phyloP scores from a whole-genome alignment of 2,888 invertebrate genomes.

The Aphodius granarius region DNA sequence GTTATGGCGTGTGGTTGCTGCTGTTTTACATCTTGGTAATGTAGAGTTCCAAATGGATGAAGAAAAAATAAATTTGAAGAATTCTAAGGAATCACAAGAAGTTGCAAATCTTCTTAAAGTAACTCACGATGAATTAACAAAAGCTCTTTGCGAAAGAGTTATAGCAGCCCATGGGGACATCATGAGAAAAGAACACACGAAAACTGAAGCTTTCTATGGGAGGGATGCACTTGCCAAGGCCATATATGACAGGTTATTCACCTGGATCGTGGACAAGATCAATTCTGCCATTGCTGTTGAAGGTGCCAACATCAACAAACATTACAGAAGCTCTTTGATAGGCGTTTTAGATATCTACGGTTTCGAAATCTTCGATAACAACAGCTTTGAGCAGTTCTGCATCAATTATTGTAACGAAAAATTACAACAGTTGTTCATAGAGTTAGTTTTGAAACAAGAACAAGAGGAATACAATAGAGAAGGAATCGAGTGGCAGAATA shows the following conservation, averaged over 20 bases:
- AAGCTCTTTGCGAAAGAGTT: conserved; percentile 82
- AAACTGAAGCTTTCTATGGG: conserved; percentile 83
- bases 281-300: conserved; percentile 89
- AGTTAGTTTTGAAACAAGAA: conserved; percentile 95
- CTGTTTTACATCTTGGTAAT: conserved; percentile 80
- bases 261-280: conserved; percentile 90
- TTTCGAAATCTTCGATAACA: conserved; percentile 96
- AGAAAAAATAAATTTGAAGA: conserved; percentile 64
- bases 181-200: conserved; percentile 87
- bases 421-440: conserved; percentile 96
- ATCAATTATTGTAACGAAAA: conserved; percentile 99
- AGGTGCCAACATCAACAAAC: conserved; percentile 53
- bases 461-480: conserved; percentile 96
- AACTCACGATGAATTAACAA: conserved; percentile 66
- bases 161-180: conserved; percentile 93
- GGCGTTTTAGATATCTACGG: conserved; percentile 98
- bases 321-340: conserved; percentile 77
- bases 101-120: conserved; percentile 66
- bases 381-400: conserved; percentile 98
- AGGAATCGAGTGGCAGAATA: conserved; percentile 93
- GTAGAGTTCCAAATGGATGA: conserved; percentile 60
- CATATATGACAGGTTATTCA: conserved; percentile 91
- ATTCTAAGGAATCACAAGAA: conserved; percentile 61
- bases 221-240: conserved; percentile 94
- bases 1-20: conserved; percentile 89